Base-by-base conservation (phyloP, 2,888 invertebrate species). In the Polydrusus tereticollis region DNA sequence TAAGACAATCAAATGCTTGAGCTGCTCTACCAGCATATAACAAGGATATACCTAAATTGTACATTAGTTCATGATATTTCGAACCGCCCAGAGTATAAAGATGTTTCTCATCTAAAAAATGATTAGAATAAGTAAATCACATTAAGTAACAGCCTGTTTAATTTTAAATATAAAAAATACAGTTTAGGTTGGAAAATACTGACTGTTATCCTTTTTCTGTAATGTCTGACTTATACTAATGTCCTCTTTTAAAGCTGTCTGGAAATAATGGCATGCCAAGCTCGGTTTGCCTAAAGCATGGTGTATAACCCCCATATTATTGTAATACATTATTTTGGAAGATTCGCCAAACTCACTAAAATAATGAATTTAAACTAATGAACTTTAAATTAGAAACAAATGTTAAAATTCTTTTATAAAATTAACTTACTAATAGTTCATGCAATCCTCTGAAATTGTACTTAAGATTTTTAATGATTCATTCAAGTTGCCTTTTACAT, bases 1-100 rank as follows among this genome's bases (percentile, higher is more conserved):
- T 91, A 47, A 98, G 89, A 83, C 95, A 96, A 81, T 96, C 96
- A 85, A 98, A 98, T 0, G 98, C 97, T 80, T 94, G 92, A 73
- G 89, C 88, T 0, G 95, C 91, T 78, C 94, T 91, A 66, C 93
- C 92, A 33, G 94, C 91, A 81, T 94, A 92, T 45, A 98, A 87
- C 79, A 97, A 87, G 16, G 94, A 90, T 65, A 98, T 89, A 0
- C 96, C 97, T 77, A 95, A 87, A 86, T 96, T 97, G 83, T 93
- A 95, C 82, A 94, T 87, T 62, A 93, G 81, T 82, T 91, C 90
- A 76, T 90, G 88, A 81, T 90, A 89, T 76, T 87, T 88, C 75
- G 89, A 90, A 62, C 88, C 87, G 6, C 89, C 89, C 64, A 90
- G 83, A 6, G 87, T 89, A 82, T 90, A 91, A 21, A 94, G 83